These are phyloP conservation scores for Gulo gulo DNA, from an alignment of 2,113 vertebrate genomes.

Conservation along the genomic window DNA sequence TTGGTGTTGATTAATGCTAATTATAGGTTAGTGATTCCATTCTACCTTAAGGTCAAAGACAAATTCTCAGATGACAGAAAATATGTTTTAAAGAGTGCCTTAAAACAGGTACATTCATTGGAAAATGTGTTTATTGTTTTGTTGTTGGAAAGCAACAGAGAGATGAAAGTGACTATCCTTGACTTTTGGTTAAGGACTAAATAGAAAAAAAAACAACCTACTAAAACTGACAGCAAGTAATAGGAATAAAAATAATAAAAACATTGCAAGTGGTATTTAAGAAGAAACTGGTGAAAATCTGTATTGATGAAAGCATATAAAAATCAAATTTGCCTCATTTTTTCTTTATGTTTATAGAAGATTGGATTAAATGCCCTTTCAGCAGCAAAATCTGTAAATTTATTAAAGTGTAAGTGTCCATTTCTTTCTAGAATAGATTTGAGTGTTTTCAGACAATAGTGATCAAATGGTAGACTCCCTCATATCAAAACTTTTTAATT, in stretches of 20 bases:
- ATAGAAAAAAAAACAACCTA: constrained; percentile 13
- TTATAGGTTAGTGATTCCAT: neutral
- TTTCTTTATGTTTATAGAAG: neutral
- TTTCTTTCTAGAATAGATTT: neutral
- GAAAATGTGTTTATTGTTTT: constrained; percentile 10
- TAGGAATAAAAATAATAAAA: constrained; percentile 6
- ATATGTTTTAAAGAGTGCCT: neutral
- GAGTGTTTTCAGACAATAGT: neutral
- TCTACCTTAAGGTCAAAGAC: neutral
- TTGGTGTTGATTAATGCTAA: neutral
- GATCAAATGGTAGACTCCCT: neutral
- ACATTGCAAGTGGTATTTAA: neutral
- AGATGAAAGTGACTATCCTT: neutral
- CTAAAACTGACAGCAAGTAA: neutral
- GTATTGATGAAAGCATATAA: neutral
- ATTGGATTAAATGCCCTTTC: neutral
- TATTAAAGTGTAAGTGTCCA: neutral
- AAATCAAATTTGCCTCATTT: neutral
- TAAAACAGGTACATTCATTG: neutral
- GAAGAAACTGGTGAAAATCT: neutral
- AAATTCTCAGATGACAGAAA: neutral
- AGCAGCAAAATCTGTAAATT: neutral
- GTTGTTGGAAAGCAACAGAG: neutral
- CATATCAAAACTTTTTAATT: neutral
- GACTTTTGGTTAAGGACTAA: neutral